Evolutionary conservation across 1,140 invertebrate genomes (phyloP), one percentile per base, ranked within the genome.

Genomic region (Heliothis virescens): DNA sequence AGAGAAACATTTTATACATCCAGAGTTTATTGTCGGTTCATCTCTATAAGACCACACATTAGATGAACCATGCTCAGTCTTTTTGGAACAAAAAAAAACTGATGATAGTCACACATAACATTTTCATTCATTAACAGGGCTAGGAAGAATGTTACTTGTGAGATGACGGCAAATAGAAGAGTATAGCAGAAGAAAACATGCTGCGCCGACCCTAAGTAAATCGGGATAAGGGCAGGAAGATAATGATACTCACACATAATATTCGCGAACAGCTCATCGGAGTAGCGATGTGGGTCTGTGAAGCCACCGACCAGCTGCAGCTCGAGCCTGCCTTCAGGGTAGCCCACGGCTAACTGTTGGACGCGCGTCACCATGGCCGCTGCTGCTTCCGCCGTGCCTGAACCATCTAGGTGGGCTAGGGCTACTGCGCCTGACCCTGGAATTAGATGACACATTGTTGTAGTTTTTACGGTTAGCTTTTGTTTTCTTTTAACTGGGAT

Each of bases 221-320:
- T n/a, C n/a, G n/a, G n/a, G n/a, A n/a, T n/a, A n/a, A n/a, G n/a
- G n/a, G n/a, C n/a, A n/a, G n/a, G n/a, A n/a, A n/a, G n/a, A n/a
- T n/a, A n/a, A n/a, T n/a, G n/a, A n/a, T 74, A 96, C 98, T 97
- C 95, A 99, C 98, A 97, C 95, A 99, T 97, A 86, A 99, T 96
- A 94, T 97, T 97, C 85, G 97, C 97, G 88, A 98, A 98, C 41
- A 99, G 95, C 89, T 98, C 97, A 90, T 99, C 98, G n/a, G 98
- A 98, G 77, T 92, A 93, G 55, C 90, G 79, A 55, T 91, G 92
- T 0, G 96, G 96, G 95, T 99, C 98, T 52, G 96, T 96, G 94
- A 98, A 99, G 41, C 98, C 98, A 41, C 98, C 98, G 82, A 98
- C 96, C 53, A 99, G 92, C 87, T 98, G 98, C 75, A 99, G 95